phyloP scores from a whole-genome alignment of 1,140 invertebrate genomes.

The Homalodisca vitripennis region DNA sequence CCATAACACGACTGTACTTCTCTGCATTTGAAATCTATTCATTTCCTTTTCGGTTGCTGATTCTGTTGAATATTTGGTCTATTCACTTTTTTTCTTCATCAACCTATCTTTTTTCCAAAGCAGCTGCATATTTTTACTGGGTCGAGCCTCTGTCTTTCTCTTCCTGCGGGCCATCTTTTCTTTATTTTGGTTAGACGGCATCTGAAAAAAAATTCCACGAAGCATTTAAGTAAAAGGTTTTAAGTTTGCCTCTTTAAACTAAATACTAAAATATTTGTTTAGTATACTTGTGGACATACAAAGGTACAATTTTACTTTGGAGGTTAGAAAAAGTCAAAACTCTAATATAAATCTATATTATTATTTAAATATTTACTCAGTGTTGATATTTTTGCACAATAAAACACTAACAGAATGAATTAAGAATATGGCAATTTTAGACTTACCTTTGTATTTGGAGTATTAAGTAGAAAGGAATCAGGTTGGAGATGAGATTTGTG shows the following conservation, averaged over 20 bases:
- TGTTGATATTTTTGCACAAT: no score
- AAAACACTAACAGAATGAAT: no score
- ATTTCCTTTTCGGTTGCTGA: neutral
- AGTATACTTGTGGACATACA: neutral
- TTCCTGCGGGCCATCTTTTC: neutral
- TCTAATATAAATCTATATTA: neutral
- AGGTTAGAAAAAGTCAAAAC: neutral
- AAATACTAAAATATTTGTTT: neutral
- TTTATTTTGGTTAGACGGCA: neutral
- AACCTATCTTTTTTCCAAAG: slow-evolving; percentile 4
- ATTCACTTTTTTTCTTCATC: neutral
- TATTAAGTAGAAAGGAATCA: no score
- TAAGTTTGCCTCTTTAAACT: no score
- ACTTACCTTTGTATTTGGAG: no score
- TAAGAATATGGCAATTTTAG: no score
- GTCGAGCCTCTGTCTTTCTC: neutral
- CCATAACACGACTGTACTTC: neutral
- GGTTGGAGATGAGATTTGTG: no score
- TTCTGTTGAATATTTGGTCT: neutral
- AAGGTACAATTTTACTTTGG: neutral
- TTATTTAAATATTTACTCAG: neutral
- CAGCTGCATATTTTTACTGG: neutral
- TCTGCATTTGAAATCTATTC: neutral
- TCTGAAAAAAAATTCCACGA: neutral
- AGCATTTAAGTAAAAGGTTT: no score